A percentile compares a stretch with the other conserved stretches of the same genome.
These are phyloP conservation scores for Odontothrips loti DNA, from an alignment of 2,888 invertebrate genomes.

Conservation along the genomic window DNA sequence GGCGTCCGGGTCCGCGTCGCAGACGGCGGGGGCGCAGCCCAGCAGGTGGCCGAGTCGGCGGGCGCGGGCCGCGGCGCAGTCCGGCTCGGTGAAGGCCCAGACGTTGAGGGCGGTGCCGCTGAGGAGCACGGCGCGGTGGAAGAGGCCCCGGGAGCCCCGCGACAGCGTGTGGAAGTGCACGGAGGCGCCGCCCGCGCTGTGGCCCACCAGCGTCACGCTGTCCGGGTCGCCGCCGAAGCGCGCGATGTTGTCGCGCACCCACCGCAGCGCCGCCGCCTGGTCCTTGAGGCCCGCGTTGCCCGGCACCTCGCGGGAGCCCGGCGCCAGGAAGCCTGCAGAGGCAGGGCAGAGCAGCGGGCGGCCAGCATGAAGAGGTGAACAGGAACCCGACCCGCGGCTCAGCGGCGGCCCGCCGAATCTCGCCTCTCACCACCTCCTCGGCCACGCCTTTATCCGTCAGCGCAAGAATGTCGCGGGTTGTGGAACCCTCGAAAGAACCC, in stretches of 20 bases:
- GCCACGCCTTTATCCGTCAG: too few species aligned
- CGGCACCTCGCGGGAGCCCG: conserved; percentile 49
- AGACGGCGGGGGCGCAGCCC: not conserved
- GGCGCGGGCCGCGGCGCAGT: not conserved
- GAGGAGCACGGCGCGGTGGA: conserved; percentile 11
- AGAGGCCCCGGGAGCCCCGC: conserved; percentile 39
- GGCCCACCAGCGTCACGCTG: conserved; percentile 52
- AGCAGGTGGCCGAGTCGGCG: not conserved
- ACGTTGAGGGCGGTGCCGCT: not conserved
- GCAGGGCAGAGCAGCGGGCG: not conserved
- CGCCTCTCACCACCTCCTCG: too few species aligned
- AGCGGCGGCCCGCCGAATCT: too few species aligned
- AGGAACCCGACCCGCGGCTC: too few species aligned
- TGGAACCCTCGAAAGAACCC: too few species aligned
- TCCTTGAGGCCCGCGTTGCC: conserved; percentile 53
- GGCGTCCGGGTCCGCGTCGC: not conserved
- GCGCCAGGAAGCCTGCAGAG: conserved; percentile 45
- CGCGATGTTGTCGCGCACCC: conserved; percentile 50
- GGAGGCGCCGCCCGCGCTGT: conserved; percentile 50
- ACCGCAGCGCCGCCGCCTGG: conserved; percentile 49
- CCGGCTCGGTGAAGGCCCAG: not conserved
- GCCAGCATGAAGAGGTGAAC: too few species aligned
- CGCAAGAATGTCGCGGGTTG: too few species aligned
- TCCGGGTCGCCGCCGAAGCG: conserved; percentile 51
- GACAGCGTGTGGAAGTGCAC: conserved; percentile 52